phyloP scores from a whole-genome alignment of 2,888 invertebrate species.

The Zeuzera pyrina region DNA sequence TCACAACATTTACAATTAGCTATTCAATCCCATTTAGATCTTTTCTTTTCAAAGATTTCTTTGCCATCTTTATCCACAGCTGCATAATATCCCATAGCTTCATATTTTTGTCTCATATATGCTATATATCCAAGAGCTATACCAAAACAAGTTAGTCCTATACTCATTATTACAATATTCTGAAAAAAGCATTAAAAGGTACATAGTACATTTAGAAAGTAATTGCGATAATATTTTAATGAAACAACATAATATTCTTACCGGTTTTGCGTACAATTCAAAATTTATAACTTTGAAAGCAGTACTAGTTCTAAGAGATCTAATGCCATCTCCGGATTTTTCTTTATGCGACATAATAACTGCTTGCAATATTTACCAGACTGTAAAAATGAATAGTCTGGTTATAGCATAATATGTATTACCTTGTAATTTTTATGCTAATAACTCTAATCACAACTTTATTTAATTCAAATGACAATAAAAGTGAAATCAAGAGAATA shows the following conservation, averaged over 20 bases:
- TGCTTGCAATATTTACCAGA: too few species aligned
- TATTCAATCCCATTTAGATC: conserved; percentile 83
- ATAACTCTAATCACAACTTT: too few species aligned
- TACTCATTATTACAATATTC: conserved; percentile 89
- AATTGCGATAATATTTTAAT: conserved; percentile 2
- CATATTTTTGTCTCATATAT: conserved; percentile 88
- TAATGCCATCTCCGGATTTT: conserved; percentile 82
- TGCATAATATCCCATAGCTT: conserved; percentile 84
- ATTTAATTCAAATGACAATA: too few species aligned
- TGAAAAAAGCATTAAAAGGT: conserved; percentile 52
- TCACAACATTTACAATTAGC: too few species aligned
- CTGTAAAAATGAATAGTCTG: too few species aligned
- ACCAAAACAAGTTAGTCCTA: conserved; percentile 83
- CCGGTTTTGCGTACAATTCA: conserved; percentile 91
- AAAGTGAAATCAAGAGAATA: too few species aligned
- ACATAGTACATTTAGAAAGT: conserved; percentile 3
- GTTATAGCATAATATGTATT: too few species aligned
- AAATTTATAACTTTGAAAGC: conserved; percentile 89
- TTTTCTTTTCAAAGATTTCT: conserved; percentile 81
- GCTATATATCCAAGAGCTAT: conserved; percentile 85
- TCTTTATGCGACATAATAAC: too few species aligned
- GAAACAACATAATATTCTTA: conserved; percentile 56
- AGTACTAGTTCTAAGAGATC: conserved; percentile 80
- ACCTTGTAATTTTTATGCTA: too few species aligned
- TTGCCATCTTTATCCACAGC: conserved; percentile 85